Conservation (phyloP, 2,113 vertebrate species). For the Pollachius pollachius region DNA sequence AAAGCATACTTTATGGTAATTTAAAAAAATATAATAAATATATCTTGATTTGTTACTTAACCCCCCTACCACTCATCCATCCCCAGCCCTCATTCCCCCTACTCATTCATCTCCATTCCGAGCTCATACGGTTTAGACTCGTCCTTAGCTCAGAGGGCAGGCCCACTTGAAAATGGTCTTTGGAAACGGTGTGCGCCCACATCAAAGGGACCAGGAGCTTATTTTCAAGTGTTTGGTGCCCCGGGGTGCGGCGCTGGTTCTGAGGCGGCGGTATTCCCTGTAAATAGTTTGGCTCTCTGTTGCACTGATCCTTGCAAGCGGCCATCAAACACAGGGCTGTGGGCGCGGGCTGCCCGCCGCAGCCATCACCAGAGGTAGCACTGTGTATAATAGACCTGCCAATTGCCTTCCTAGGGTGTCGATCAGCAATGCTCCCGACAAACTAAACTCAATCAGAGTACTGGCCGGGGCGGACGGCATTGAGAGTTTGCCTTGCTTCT, state of each 20-base stretch:
- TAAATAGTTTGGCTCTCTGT: conserved; percentile 75
- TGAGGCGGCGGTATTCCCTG: conserved; percentile 65
- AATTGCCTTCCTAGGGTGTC: conserved; percentile 68
- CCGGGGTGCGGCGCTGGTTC: conserved; percentile 68
- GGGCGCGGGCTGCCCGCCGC: conserved; percentile 47
- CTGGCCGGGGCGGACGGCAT: conserved; percentile 36
- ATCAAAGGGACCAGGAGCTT: conserved; percentile 76
- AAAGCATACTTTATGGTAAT: conserved; percentile 61
- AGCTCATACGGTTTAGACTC: conserved; percentile 67
- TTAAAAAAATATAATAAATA: conserved; percentile 44
- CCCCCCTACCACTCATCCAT: conserved; percentile 17
- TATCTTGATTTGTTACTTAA: conserved; percentile 64
- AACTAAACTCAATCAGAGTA: conserved; percentile 44
- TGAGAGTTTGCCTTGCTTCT: conserved; percentile 34
- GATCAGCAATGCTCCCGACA: conserved; percentile 63
- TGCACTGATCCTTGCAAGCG: conserved; percentile 58
- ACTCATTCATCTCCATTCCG: conserved; percentile 39
- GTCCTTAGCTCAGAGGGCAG: conserved; percentile 76
- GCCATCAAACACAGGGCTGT: conserved; percentile 48
- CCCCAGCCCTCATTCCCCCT: conserved; percentile 5
- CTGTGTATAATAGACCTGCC: conserved; percentile 69
- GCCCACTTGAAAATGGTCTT: conserved; percentile 66
- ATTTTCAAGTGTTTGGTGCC: conserved; percentile 77
- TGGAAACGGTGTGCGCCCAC: conserved; percentile 73
- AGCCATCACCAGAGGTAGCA: conserved; percentile 60